Conservation (phyloP, 2,797 vertebrate genomes). For the Siniperca scherzeri region DNA sequence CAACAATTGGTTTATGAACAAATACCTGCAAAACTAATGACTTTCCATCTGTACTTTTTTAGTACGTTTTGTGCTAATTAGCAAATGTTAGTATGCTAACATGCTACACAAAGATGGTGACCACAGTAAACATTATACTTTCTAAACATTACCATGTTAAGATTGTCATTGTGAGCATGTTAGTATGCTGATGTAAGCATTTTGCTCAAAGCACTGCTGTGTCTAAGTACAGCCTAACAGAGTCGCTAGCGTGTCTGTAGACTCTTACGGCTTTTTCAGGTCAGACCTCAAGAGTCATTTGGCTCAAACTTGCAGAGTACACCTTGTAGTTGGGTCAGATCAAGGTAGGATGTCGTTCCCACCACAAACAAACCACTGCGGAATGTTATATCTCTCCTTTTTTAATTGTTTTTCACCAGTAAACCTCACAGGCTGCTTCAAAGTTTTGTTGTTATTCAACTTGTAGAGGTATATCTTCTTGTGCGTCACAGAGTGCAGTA, state of each 20-base stretch:
- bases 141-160: not conserved
- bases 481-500: not conserved
- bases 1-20: not conserved
- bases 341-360: not conserved
- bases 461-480: not conserved
- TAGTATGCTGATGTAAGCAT: not conserved
- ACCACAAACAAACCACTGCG: not conserved
- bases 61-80: not conserved
- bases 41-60: not conserved
- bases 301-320: not conserved
- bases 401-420: too few relatives aligned
- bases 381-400: not conserved
- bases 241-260: not conserved
- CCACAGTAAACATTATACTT: not conserved
- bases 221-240: not conserved
- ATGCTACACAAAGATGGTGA: not conserved
- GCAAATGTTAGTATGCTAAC: not conserved
- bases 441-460: too few relatives aligned
- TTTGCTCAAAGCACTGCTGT: too few relatives aligned
- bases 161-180: not conserved
- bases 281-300: not conserved
- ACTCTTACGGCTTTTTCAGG: not conserved
- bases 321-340: not conserved
- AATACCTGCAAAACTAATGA: not conserved
- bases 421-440: not conserved